These are phyloP conservation scores for Helostoma temminkii DNA, from an alignment of 2,797 vertebrate species.

Conservation along the genomic window DNA sequence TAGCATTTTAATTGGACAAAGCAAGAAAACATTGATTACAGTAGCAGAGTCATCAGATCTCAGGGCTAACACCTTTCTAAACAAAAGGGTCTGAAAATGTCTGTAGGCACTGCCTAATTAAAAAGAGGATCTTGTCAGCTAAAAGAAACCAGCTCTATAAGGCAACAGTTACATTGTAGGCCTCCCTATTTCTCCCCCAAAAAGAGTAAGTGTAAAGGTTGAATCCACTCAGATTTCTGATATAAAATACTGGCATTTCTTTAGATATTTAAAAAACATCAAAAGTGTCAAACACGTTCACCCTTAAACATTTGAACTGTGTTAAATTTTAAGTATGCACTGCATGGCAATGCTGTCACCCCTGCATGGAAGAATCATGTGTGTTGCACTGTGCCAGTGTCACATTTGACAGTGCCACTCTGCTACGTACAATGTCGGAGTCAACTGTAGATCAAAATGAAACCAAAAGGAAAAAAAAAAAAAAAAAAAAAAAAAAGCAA, in stretches of 20 bases:
- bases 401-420: slow-evolving; percentile 72
- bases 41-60: slow-evolving; percentile 84
- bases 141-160: slow-evolving; percentile 86
- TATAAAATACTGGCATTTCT: slow-evolving; percentile 83
- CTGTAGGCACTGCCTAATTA: slow-evolving; percentile 85
- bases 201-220: slow-evolving; percentile 79
- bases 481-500: slow-evolving; percentile 73
- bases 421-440: slow-evolving; percentile 76
- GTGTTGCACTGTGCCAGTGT: slow-evolving; percentile 75
- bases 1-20: slow-evolving; percentile 87
- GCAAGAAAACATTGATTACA: slow-evolving; percentile 86
- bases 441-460: slow-evolving; percentile 76
- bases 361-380: slow-evolving; percentile 75
- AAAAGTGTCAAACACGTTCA: slow-evolving; percentile 76
- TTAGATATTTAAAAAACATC: slow-evolving; percentile 78
- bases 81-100: slow-evolving; percentile 81
- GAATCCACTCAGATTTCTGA: slow-evolving; percentile 76
- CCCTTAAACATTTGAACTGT: slow-evolving; percentile 74
- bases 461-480: slow-evolving; percentile 40
- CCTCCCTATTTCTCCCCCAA: slow-evolving; percentile 77
- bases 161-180: slow-evolving; percentile 83
- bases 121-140: slow-evolving; percentile 78
- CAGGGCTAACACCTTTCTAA: slow-evolving; percentile 81
- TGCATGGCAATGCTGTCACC: slow-evolving; percentile 80
- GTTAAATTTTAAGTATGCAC: slow-evolving; percentile 78